Percentiles rank a stretch among this genome's conserved stretches.
These are phyloP conservation scores for Cylloceria caligata DNA, from an alignment of 2,888 invertebrate species.

Conservation along the genomic window DNA sequence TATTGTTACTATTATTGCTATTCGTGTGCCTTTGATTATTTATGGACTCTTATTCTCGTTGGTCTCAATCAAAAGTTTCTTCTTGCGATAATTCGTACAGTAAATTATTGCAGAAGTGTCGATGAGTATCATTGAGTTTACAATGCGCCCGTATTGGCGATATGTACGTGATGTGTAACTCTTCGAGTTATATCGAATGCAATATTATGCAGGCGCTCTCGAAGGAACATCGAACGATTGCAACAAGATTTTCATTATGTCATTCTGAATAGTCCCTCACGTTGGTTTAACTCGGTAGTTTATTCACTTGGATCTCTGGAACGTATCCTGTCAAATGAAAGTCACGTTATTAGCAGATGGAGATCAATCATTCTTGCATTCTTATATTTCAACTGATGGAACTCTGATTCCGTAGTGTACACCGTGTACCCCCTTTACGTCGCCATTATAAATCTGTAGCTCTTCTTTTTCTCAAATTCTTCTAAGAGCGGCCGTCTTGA, in stretches of 20 bases:
- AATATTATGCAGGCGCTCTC: conserved; percentile 64
- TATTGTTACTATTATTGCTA: neutral
- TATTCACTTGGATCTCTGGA: conserved; percentile 18
- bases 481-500: conserved; percentile 1
- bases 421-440: neutral
- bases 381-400: conserved; percentile 16
- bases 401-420: neutral
- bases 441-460: conserved; percentile 24
- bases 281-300: conserved; percentile 12
- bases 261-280: conserved; percentile 39
- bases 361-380: conserved; percentile 57
- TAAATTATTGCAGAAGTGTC: conserved; percentile 42
- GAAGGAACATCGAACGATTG: conserved; percentile 49
- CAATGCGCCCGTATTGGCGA: conserved; percentile 60
- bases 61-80: conserved; percentile 56
- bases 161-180: neutral
- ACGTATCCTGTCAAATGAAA: conserved; percentile 41
- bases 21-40: conserved; percentile 5
- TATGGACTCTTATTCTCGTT: conserved; percentile 32
- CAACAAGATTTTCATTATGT: conserved; percentile 52
- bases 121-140: conserved; percentile 57
- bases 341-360: conserved; percentile 47
- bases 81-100: conserved; percentile 31
- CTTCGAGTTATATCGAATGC: conserved; percentile 33
- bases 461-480: conserved; percentile 39